Evolutionary conservation across 2,113 vertebrate genomes (phyloP).

Genomic region (Aspiorhynchus laticeps): DNA sequence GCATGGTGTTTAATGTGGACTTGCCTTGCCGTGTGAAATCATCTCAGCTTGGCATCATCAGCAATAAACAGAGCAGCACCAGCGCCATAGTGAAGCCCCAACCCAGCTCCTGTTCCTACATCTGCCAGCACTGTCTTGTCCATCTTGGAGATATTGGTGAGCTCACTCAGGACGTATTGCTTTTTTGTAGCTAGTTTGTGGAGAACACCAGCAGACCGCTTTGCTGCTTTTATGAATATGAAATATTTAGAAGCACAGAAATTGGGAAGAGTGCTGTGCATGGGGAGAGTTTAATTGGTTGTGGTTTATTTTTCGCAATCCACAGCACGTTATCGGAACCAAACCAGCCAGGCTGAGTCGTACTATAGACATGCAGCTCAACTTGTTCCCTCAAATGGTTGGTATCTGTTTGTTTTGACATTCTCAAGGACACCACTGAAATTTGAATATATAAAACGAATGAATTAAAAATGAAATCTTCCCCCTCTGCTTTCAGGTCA

Average conservation of each 20-base stretch:
- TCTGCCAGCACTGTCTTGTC: slow-evolving; percentile 99
- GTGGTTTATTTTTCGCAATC: not conserved
- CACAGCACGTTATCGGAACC: slow-evolving; percentile 97
- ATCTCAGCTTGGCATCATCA: slow-evolving; percentile 97
- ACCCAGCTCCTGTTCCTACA: slow-evolving; percentile 98
- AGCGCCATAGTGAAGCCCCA: slow-evolving; percentile 95
- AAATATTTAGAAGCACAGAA: not conserved
- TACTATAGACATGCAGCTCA: slow-evolving; percentile 98
- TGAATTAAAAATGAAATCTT: not conserved
- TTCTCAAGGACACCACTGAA: not conserved
- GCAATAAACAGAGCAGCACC: slow-evolving; percentile 90
- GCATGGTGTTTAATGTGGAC: slow-evolving; percentile 98
- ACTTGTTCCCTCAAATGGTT: slow-evolving; percentile 98
- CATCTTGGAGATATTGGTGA: slow-evolving; percentile 99
- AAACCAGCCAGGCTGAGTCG: slow-evolving; percentile 99
- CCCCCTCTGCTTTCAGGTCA: slow-evolving; percentile 81
- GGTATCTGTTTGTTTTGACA: not conserved
- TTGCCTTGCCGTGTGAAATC: slow-evolving; percentile 96
- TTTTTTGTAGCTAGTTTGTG: not conserved
- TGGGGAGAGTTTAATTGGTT: not conserved
- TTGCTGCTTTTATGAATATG: not conserved
- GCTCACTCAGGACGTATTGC: slow-evolving; percentile 44
- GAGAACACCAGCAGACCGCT: not conserved
- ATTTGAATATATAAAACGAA: not conserved
- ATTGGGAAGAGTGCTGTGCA: not conserved